Conservation (phyloP, 2,888 invertebrate species). For the Lomographa bimaculata region DNA sequence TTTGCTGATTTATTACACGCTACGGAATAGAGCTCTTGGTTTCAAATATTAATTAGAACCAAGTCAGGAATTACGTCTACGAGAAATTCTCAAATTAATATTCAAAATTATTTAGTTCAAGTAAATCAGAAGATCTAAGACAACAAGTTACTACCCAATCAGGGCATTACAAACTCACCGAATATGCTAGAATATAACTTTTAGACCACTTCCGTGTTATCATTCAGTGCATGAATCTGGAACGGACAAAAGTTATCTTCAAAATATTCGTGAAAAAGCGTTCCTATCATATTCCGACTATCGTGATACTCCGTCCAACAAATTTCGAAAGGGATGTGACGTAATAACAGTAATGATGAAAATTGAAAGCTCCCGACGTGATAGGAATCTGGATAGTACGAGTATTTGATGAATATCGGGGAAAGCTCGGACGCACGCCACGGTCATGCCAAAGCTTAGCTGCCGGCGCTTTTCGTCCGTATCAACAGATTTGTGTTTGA, state of each 20-base stretch:
- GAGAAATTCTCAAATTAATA: conserved; percentile 3
- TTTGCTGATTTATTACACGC: conserved; percentile 53
- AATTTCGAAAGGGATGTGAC: conserved; percentile 28
- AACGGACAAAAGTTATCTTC: no score
- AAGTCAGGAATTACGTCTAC: conserved; percentile 20
- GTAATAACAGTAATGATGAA: conserved; percentile 40
- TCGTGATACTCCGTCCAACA: conserved; percentile 21
- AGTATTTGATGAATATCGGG: conserved; percentile 41
- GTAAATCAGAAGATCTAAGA: neutral
- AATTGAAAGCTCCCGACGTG: conserved; percentile 53
- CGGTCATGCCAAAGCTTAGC: conserved; percentile 34
- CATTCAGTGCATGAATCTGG: no score
- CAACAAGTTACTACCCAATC: no score
- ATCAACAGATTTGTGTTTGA: conserved; percentile 58
- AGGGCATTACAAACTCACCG: no score
- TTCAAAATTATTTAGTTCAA: neutral
- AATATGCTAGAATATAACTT: no score
- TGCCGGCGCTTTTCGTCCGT: conserved; percentile 31
- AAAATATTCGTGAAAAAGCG: neutral
- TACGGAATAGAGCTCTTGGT: conserved; percentile 47
- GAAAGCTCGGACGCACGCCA: conserved; percentile 37
- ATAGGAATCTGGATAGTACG: conserved; percentile 42
- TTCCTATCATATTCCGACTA: conserved; percentile 6
- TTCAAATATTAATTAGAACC: conserved; percentile 37
- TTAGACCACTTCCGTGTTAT: no score